A percentile compares a stretch with the other conserved stretches of the same genome.
Evolutionary conservation across 2,888 invertebrate species (phyloP).

Genomic region (Linnaemya vulpina): DNA sequence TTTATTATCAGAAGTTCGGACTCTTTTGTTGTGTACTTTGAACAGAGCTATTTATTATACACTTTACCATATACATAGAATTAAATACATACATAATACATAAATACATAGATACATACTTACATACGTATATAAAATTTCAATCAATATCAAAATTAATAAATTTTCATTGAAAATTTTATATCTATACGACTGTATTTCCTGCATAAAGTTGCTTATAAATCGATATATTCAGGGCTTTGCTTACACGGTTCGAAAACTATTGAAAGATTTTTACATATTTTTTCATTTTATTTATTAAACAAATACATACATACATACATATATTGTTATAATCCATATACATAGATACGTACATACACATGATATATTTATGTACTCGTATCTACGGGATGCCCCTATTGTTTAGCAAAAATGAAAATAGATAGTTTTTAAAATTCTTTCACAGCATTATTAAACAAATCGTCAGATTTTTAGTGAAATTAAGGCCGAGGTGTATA

Average conservation of each 20-base stretch:
- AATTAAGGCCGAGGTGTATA: too few relatives aligned
- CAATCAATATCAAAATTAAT: not conserved
- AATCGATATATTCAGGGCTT: constrained; percentile 8
- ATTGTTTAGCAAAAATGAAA: too few relatives aligned
- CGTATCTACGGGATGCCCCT: not conserved
- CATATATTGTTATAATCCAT: too few relatives aligned
- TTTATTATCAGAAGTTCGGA: too few relatives aligned
- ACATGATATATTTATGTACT: not conserved
- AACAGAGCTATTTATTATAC: too few relatives aligned
- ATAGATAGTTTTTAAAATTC: too few relatives aligned
- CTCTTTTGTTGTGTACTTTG: too few relatives aligned
- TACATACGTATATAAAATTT: not conserved
- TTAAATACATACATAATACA: constrained; percentile 7
- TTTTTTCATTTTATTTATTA: not conserved
- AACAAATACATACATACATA: too few relatives aligned
- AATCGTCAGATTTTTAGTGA: too few relatives aligned
- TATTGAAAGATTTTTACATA: not conserved
- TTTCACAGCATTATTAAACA: too few relatives aligned
- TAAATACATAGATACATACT: constrained; percentile 1
- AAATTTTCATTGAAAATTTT: constrained; percentile 3
- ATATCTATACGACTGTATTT: not conserved
- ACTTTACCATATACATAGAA: not conserved
- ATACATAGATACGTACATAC: too few relatives aligned
- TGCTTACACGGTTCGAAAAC: not conserved
- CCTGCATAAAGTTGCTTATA: not conserved